phyloP scores from a whole-genome alignment of 2,888 invertebrate species.

The Oxytorus armatus region DNA sequence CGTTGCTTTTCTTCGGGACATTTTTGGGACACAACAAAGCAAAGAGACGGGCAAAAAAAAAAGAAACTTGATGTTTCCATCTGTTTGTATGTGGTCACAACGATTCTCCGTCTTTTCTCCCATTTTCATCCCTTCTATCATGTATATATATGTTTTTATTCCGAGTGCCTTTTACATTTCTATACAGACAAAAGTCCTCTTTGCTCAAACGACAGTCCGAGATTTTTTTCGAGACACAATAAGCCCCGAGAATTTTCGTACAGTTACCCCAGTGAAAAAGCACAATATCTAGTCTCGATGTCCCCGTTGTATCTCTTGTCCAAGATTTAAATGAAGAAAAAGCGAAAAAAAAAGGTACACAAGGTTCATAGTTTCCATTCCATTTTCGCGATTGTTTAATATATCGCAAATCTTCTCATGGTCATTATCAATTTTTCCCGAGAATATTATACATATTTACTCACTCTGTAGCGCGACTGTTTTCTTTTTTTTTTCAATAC shows the following conservation, averaged over 20 bases:
- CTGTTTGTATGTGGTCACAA: conserved; percentile 22
- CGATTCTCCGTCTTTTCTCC: neutral
- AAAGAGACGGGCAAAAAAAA: neutral
- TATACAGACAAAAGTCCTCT: conserved; percentile 20
- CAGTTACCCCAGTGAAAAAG: neutral
- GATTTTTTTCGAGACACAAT: conserved; percentile 5
- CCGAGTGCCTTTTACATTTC: conserved; percentile 1
- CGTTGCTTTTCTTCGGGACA: conserved; percentile 13
- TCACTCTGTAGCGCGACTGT: conserved; percentile 59
- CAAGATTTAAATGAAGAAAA: no score
- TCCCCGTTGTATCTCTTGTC: no score
- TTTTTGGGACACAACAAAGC: conserved; percentile 28
- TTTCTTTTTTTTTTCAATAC: neutral
- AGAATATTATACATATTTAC: conserved; percentile 42
- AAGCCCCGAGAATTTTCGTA: conserved; percentile 1
- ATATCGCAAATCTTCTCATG: no score
- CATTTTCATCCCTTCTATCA: conserved; percentile 5
- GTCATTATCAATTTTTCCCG: no score
- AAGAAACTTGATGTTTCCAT: conserved; percentile 29
- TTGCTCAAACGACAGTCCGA: conserved; percentile 35
- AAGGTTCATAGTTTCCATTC: no score
- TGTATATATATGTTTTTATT: conserved; percentile 7
- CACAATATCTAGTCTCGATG: neutral
- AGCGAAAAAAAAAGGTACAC: no score
- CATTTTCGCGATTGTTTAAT: no score